phyloP scores from a whole-genome alignment of 1,140 invertebrate species.

The Drosophila baimaii region DNA sequence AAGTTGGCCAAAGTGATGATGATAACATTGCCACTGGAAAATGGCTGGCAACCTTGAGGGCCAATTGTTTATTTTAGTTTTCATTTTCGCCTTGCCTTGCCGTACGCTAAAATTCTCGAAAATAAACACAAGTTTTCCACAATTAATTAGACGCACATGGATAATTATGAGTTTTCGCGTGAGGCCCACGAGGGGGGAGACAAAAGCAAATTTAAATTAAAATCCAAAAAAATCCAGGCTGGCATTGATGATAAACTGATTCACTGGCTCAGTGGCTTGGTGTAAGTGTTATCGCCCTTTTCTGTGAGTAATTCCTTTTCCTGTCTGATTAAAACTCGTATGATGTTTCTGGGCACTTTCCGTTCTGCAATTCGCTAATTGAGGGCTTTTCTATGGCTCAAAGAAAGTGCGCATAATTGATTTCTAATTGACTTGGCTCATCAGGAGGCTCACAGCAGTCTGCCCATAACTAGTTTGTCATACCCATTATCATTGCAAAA shows the following conservation, averaged over 20 bases:
- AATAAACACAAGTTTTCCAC: conserved; percentile 34
- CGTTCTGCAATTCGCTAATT: conserved; percentile 1
- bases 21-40: conserved; percentile 20
- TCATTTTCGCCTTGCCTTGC: conserved; percentile 3
- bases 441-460: not conserved
- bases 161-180: conserved; percentile 12
- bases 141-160: conserved; percentile 32
- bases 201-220: not conserved
- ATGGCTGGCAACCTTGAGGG: conserved; percentile 20
- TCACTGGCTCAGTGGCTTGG: not conserved
- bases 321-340: conserved; percentile 33
- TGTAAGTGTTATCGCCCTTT: conserved; percentile 25
- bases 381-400: not conserved
- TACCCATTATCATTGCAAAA: conserved; percentile 15
- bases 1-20: not conserved
- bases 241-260: conserved; percentile 8
- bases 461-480: conserved; percentile 1
- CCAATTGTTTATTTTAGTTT: conserved; percentile 37
- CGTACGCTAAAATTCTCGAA: conserved; percentile 9
- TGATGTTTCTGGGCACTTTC: not conserved
- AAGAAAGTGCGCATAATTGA: conserved; percentile 17
- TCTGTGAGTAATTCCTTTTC: conserved; percentile 26
- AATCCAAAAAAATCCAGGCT: conserved; percentile 6
- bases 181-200: not conserved
- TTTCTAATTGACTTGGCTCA: conserved; percentile 32